These are phyloP conservation scores for Leptestheria dahalacensis DNA, from an alignment of 1,140 invertebrate genomes.

Conservation along the genomic window DNA sequence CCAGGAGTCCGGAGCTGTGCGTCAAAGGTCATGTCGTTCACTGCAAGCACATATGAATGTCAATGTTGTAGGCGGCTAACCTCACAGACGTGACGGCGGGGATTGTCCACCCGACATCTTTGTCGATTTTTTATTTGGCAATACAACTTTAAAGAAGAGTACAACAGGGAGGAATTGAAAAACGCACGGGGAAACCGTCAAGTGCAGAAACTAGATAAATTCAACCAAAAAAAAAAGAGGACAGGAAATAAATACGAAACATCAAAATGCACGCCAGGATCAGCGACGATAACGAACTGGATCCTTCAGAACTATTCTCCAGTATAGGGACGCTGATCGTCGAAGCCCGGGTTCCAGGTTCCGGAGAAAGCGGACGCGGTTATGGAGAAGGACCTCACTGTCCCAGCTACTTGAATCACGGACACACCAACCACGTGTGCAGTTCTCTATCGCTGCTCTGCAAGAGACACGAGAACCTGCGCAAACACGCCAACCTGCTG, in stretches of 20 bases:
- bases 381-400: conserved; percentile 58
- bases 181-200: too few species aligned
- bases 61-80: neutral
- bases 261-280: conserved; percentile 10
- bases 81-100: neutral
- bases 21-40: neutral
- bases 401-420: conserved; percentile 25
- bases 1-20: neutral
- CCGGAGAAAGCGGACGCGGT: conserved; percentile 40
- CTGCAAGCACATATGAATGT: neutral
- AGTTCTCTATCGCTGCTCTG: conserved; percentile 29
- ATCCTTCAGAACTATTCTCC: conserved; percentile 39
- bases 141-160: too few species aligned
- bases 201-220: neutral
- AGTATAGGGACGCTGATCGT: conserved; percentile 44
- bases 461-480: conserved; percentile 35
- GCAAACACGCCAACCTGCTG: conserved; percentile 35
- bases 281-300: conserved; percentile 33
- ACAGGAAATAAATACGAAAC: neutral
- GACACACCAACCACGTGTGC: neutral
- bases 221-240: neutral
- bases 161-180: too few species aligned
- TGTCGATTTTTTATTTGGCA: too few species aligned
- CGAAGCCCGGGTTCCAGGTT: conserved; percentile 47
- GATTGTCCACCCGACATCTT: neutral